Evolutionary conservation across 2,113 vertebrate species (phyloP).

Genomic region (Furnarius figulus): DNA sequence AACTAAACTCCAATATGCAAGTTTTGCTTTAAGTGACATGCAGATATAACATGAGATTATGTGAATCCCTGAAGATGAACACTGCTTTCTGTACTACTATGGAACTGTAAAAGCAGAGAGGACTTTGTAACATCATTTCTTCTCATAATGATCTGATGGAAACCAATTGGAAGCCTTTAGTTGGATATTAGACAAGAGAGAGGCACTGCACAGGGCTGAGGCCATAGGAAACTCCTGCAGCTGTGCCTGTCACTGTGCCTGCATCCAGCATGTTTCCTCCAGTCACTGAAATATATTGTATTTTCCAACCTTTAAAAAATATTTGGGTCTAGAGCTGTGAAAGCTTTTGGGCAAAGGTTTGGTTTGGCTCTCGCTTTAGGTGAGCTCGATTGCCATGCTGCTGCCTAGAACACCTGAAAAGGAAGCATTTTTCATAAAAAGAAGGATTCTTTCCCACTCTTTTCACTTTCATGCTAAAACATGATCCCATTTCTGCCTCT

Average conservation of each 20-base stretch:
- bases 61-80: not conserved
- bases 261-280: not conserved
- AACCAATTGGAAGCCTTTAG: not conserved
- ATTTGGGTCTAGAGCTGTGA: not conserved
- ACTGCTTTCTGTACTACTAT: not conserved
- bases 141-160: not conserved
- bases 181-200: not conserved
- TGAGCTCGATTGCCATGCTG: accelerated
- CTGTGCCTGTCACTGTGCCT: not conserved
- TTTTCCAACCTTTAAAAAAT: not conserved
- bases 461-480: not conserved
- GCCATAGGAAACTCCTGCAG: not conserved
- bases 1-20: not conserved
- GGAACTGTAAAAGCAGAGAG: not conserved
- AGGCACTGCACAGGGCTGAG: not conserved
- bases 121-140: not conserved
- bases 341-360: not conserved
- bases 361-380: not conserved
- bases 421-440: not conserved
- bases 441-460: not conserved
- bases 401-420: not conserved
- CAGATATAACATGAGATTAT: not conserved
- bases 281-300: not conserved
- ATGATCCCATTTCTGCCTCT: not conserved
- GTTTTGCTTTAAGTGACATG: not conserved